Evolutionary conservation across 35 echinoderm and acorn worm genomes (phyloP).

Genomic region (Chiridota heheva): DNA sequence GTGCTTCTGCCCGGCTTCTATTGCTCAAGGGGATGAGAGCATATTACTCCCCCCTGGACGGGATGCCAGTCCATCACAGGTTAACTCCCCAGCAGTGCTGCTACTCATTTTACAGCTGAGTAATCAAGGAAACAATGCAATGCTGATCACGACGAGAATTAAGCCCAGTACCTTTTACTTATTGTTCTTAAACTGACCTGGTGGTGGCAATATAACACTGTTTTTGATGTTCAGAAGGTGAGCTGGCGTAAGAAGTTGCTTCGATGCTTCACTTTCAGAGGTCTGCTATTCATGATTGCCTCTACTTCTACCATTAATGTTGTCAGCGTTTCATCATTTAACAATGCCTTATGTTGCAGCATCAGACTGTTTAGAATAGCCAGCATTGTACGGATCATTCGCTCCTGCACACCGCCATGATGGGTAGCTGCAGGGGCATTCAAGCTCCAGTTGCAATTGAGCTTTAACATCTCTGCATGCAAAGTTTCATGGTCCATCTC

Average conservation of each 20-base stretch:
- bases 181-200: too few relatives aligned
- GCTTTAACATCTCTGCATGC: neutral
- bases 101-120: too few relatives aligned
- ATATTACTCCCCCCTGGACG: too few relatives aligned
- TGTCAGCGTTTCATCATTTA: slow-evolving; percentile 46
- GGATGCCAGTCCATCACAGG: too few relatives aligned
- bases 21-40: too few relatives aligned
- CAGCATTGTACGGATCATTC: slow-evolving; percentile 26
- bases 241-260: neutral
- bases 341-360: slow-evolving; percentile 1
- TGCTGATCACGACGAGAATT: too few relatives aligned
- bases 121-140: too few relatives aligned
- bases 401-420: too few relatives aligned
- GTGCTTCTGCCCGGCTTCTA: too few relatives aligned
- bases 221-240: neutral
- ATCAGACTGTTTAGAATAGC: slow-evolving; percentile 16
- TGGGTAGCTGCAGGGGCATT: too few relatives aligned
- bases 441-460: slow-evolving; percentile 36
- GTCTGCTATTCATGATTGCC: slow-evolving; percentile 48
- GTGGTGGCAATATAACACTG: slow-evolving; percentile 4
- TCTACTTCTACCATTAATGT: slow-evolving; percentile 60
- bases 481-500: slow-evolving; percentile 30
- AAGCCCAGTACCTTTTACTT: too few relatives aligned
- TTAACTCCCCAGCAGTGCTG: too few relatives aligned
- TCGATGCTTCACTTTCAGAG: slow-evolving; percentile 20